Evolutionary conservation across 2,113 vertebrate species (phyloP).

Genomic region (Telmatochromis brichardi): DNA sequence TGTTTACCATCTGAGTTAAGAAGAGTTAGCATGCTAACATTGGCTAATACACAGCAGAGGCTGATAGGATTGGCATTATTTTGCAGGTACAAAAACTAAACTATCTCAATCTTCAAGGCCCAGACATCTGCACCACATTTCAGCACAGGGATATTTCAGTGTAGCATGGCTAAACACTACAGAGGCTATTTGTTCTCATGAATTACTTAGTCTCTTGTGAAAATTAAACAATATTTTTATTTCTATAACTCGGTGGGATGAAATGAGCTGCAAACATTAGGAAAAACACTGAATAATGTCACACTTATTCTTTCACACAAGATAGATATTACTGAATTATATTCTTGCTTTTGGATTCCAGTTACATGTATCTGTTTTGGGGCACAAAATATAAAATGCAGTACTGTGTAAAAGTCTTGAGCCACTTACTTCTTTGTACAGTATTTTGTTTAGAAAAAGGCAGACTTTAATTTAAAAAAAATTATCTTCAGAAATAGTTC

Average conservation of each 20-base stretch:
- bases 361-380: background rate
- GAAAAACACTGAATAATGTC: background rate
- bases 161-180: background rate
- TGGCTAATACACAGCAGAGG: background rate
- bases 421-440: background rate
- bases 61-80: background rate
- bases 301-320: background rate
- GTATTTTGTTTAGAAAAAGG: background rate
- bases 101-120: background rate
- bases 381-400: background rate
- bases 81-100: background rate
- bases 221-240: background rate
- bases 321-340: background rate
- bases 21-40: background rate
- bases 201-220: background rate
- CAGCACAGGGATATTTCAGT: background rate
- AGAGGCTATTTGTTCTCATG: background rate
- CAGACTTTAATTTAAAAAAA: background rate
- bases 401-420: background rate
- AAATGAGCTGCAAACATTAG: background rate
- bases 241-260: background rate
- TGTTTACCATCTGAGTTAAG: background rate
- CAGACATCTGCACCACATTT: background rate
- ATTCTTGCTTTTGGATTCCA: background rate
- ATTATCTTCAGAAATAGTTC: background rate